Evolutionary conservation across 2,888 invertebrate genomes (phyloP), one percentile per base, ranked within the genome.

Genomic region (Agonopterix heracliana): DNA sequence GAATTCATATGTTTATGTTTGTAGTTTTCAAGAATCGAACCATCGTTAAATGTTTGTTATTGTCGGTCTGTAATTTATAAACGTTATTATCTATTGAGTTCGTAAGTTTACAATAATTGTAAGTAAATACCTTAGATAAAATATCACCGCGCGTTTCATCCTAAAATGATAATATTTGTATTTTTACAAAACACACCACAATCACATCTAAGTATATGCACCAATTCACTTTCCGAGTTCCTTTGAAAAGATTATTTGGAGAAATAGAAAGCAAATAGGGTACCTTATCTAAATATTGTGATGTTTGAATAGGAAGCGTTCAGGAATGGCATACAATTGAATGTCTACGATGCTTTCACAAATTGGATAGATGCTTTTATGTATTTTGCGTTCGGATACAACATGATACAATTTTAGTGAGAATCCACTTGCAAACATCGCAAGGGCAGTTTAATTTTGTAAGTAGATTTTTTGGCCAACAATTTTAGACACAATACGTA

Each of bases 181-280:
- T 54, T 54, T 50, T 54, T 54, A 61, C 57, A 59, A 60, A 50
- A 49, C 46, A 56, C 49, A 49, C 51, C 58, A 54, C 50, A 49
- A 50, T 42, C 50, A 46, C 51, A 54, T 26, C 38, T 36, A 47
- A 42, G 44, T 47, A 49, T 47, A 47, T 45, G 41, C 49, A 42
- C 60, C 57, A 61, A 62, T 64, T 61, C 57, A 62, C 60, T 65
- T 61, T 60, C 55, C 54, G 52, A 48, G 45, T 56, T 62, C 56
- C 66, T 71, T 74, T 73, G 66, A 70, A 75, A 72, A 74, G 66
- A 71, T 73, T 68, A 75, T 72, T 68, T 63, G 59, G 60, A 54
- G 56, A 63, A 61, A 76, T 73, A 74, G 66, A 74, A 73, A 75
- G 74, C 70, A 78, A 73, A 78, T 64, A 69, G 59, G 58, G 59